Base-by-base conservation (phyloP, 2,888 invertebrate genomes). In the Exocentrus adspersus region DNA sequence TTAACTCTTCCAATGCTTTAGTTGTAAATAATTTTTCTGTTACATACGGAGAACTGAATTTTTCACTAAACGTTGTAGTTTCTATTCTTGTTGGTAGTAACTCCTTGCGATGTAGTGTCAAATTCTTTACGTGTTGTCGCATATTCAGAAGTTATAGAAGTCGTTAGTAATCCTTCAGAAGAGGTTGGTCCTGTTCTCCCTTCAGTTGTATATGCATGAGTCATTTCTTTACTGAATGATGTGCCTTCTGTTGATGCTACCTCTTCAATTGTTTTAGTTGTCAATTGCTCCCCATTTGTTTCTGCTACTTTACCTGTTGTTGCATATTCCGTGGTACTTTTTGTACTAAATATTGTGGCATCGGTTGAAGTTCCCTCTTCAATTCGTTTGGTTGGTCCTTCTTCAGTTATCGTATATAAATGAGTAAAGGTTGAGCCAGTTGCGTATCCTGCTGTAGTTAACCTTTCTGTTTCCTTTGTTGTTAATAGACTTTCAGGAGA, bases 231-330 rank as follows among this genome's bases (percentile, higher is more conserved):
- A 10, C 32, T 32, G 10, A 32, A 10, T 32, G 32, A 10, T 32
- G 58, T 46, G 10, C 30, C 10, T 61, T 48, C 48, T 10, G 30
- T 32, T 60, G 42, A 16, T 14, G 42, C 16, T 10, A 42, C 2
- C 14, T 52, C 16, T 20, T 58, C 54, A 46, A 17, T 20, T 42
- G 12, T 9, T 9, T 30, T 52, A 9, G 42, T 17, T 4, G 48
- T 56, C 14, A 53, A 6, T 30, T 12, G 52, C n/a, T 61, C 42
- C 42, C 20, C 28, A 37, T 20, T 54, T 21, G 62, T 60, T 58
- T 64, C 62, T 19, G 51, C 43, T 14, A 59, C 62, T 56, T 60
- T 57, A 41, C 60, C 67, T 16, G 58, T 59, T 43, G 45, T 51
- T 24, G 9, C 19, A 24, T 19, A 46, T 19, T 6, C 46, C 2